Evolutionary conservation across 2,888 invertebrate genomes (phyloP).

Genomic region (Scaptomyza polygonia): DNA sequence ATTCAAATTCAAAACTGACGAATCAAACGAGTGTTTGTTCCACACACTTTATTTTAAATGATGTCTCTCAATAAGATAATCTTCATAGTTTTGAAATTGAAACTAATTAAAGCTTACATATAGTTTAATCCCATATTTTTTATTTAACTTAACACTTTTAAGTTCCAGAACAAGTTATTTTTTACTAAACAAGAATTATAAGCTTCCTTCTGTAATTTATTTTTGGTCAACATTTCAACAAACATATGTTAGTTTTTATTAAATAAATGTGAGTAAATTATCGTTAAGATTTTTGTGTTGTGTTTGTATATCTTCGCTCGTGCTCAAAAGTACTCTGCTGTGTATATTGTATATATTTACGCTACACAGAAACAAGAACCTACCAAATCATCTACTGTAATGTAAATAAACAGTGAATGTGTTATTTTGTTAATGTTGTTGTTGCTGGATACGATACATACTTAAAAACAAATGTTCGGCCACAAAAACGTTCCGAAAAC

Average conservation of each 20-base stretch:
- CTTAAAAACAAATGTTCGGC: slow-evolving; percentile 60
- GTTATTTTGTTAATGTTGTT: slow-evolving; percentile 29
- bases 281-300: slow-evolving; percentile 1
- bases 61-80: no score
- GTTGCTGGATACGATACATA: slow-evolving; percentile 43
- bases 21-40: background rate
- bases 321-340: slow-evolving; percentile 16
- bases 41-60: no score
- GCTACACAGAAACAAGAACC: slow-evolving; percentile 18
- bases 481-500: slow-evolving; percentile 37
- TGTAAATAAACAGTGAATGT: slow-evolving; percentile 62
- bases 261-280: background rate
- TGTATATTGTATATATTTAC: slow-evolving; percentile 1
- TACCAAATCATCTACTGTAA: slow-evolving; percentile 59
- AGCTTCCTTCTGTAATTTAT: background rate
- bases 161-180: no score
- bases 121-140: no score
- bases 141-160: no score
- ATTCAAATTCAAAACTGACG: background rate
- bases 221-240: no score
- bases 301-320: slow-evolving; percentile 1
- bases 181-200: no score
- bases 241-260: no score
- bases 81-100: no score
- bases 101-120: no score